A percentile compares a stretch with the other conserved stretches of the same genome.
Evolutionary conservation across 2,888 invertebrate species (phyloP).

Genomic region (Drosophila kambysellisi): DNA sequence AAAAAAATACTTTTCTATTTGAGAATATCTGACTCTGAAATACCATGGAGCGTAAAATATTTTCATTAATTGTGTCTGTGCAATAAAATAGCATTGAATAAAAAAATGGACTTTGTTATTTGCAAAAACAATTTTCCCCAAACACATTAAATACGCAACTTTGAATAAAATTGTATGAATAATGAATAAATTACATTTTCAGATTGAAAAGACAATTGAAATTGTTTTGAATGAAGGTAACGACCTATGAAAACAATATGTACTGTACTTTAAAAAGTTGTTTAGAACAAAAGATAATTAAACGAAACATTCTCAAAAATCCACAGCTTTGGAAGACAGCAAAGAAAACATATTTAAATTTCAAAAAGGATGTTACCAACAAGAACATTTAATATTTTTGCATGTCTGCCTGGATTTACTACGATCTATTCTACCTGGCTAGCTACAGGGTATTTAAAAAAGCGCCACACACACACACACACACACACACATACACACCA

Average conservation of each 20-base stretch:
- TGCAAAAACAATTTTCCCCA: neutral
- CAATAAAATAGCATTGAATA: neutral
- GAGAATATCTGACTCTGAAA: too few relatives aligned
- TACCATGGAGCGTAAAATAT: neutral
- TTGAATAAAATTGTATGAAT: too few relatives aligned
- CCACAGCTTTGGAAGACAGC: too few relatives aligned
- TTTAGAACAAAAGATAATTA: neutral
- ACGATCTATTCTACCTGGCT: neutral
- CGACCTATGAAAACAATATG: too few relatives aligned
- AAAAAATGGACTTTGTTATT: too few relatives aligned
- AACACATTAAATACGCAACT: neutral
- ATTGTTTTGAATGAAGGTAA: too few relatives aligned
- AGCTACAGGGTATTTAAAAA: conserved; percentile 8
- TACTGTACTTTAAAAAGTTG: too few relatives aligned
- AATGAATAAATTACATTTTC: neutral
- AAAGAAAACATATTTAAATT: neutral
- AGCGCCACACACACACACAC: neutral
- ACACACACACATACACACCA: neutral
- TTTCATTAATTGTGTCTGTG: neutral
- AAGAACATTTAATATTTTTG: neutral
- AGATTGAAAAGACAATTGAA: neutral
- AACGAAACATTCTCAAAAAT: neutral
- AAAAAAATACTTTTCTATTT: too few relatives aligned
- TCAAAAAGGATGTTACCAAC: neutral
- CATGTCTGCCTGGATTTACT: neutral